Conservation (phyloP, 30 jellyfish, hydroid and myxozoan species). For the Chrysaora quinquecirrha region DNA sequence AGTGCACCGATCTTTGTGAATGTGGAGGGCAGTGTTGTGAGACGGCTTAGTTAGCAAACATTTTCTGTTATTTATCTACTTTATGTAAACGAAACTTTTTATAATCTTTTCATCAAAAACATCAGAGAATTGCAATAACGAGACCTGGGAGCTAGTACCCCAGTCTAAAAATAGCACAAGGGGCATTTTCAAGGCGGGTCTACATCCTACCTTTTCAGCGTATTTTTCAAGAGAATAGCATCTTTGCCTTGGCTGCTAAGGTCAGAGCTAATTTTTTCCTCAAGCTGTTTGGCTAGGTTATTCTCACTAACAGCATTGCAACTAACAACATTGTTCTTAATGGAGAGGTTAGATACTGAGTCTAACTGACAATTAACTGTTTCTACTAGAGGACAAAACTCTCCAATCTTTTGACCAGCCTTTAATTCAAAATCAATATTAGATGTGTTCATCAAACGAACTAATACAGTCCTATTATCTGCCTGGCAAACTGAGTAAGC, state of each 20-base stretch:
- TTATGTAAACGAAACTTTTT: no score
- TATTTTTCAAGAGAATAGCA: conserved; percentile 1
- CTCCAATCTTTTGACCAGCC: conserved; percentile 44
- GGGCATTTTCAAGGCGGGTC: no score
- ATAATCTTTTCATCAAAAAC: conserved; percentile 57
- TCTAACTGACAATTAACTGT: no score
- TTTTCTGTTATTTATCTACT: no score
- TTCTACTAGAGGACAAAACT: conserved; percentile 44
- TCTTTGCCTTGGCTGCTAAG: neutral
- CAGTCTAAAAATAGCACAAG: no score
- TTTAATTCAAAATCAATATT: conserved; percentile 35
- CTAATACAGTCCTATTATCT: neutral
- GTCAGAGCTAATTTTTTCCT: neutral
- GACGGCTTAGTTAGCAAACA: no score
- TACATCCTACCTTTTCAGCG: no score
- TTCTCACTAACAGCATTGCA: neutral
- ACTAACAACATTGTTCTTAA: neutral
- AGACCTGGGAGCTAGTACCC: no score
- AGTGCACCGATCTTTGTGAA: no score
- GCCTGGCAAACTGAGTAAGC: conserved; percentile 39
- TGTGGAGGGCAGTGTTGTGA: no score
- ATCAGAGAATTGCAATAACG: conserved; percentile 44
- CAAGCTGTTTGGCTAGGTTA: neutral
- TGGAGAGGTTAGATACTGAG: neutral
- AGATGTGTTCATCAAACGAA: conserved; percentile 39